Evolutionary conservation across 2,113 vertebrate species (phyloP), one percentile per base, ranked within the genome.

Genomic region (Sminthopsis crassicaudata): DNA sequence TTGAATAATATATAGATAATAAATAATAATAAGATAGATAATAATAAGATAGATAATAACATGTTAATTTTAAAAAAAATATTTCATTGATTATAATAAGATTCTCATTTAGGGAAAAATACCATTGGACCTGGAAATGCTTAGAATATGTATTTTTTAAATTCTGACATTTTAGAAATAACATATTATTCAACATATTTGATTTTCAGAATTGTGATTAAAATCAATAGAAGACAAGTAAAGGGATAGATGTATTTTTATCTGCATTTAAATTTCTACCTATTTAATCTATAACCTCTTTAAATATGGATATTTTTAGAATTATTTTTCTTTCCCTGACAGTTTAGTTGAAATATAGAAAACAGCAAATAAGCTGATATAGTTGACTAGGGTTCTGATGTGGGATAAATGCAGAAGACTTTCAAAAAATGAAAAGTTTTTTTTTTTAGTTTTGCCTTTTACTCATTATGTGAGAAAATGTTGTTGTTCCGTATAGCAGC

Each of bases 261-360:
- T 19, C 1, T n/a, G 4, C 19, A 7, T 67, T 0, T n/a, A 76
- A 16, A 67, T n/a, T 4, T 36, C 60, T 76, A 7, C 14, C 57
- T 12, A 30, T 60, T 2, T 55, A 55, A 26, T 25, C 19, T 27
- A 67, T 67, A 67, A 16, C 3, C 16, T n/a, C 60, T 67, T n/a
- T 67, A 30, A 36, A 67, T 67, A 30, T 57, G 55, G 55, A 11
- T 57, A 57, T 2, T 57, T 4, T 55, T 55, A 10, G 55, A 57
- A 9, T 55, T 27, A 14, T 67, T 89, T 52, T 57, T 95, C 67
- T 96, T 98, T 88, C 3, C 84, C 42, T 0, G 3, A 0, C 23
- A 57, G 30, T 30, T 92, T 90, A 19, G 2, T 30, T 67, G 0
- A 94, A 90, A 76, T 97, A 92, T 19, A 94, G 91, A 76, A 46